Percentiles rank a stretch among this genome's conserved stretches.
Evolutionary conservation across 35 echinoderm and acorn worm species (phyloP).

Genomic region (Apostichopus parvimensis): DNA sequence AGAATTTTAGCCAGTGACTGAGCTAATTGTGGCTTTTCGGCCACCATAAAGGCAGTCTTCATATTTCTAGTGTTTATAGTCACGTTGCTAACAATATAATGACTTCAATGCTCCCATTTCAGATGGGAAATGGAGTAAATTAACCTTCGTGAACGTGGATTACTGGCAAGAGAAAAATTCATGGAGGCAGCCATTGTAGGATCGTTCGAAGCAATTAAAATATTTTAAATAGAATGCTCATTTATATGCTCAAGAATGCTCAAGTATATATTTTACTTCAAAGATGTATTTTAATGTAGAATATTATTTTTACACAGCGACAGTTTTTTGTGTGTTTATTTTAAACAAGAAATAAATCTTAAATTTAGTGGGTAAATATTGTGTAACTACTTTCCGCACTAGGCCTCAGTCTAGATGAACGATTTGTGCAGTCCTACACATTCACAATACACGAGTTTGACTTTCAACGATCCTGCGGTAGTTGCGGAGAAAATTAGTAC

Average conservation of each 20-base stretch:
- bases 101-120: not conserved
- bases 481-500: too few relatives aligned
- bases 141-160: not conserved
- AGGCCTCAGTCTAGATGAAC: too few relatives aligned
- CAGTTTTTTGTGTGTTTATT: too few relatives aligned
- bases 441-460: too few relatives aligned
- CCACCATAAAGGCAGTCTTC: slow-evolving; percentile 96
- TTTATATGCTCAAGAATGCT: too few relatives aligned
- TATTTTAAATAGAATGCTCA: not conserved
- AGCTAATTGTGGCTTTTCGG: slow-evolving; percentile 95
- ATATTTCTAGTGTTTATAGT: slow-evolving; percentile 34
- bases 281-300: too few relatives aligned
- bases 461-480: too few relatives aligned
- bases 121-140: not conserved
- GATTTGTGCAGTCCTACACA: too few relatives aligned
- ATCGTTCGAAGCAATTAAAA: slow-evolving; percentile 21
- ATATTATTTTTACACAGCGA: too few relatives aligned
- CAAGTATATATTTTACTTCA: not conserved
- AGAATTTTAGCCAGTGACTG: slow-evolving; percentile 96
- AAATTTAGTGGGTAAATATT: too few relatives aligned
- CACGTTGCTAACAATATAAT: not conserved
- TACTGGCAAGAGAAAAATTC: not conserved
- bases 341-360: too few relatives aligned
- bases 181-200: slow-evolving; percentile 57
- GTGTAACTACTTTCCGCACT: too few relatives aligned